Percentiles rank a stretch among this genome's conserved stretches.
These are phyloP conservation scores for Drosophila limbata DNA, from an alignment of 2,888 invertebrate genomes.

Conservation along the genomic window DNA sequence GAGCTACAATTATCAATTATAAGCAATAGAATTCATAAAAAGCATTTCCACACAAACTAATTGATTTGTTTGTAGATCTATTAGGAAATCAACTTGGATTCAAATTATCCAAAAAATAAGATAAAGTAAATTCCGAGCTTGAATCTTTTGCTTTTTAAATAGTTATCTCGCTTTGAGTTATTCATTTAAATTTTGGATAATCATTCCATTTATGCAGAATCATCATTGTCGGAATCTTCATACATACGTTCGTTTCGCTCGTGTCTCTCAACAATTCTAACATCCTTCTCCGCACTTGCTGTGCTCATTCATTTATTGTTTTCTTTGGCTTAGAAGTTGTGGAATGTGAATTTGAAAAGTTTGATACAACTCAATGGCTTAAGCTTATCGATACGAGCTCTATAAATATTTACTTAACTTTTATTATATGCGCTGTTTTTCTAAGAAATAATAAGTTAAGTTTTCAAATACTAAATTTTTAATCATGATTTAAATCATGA, in stretches of 20 bases:
- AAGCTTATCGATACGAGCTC: slow-evolving; percentile 14
- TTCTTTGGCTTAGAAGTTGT: slow-evolving; percentile 12
- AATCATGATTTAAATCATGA: not conserved
- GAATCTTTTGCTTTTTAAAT: not conserved
- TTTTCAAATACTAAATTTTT: not conserved
- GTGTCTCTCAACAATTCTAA: slow-evolving; percentile 43
- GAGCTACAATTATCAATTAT: not conserved
- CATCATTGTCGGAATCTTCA: slow-evolving; percentile 74
- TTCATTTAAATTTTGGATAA: slow-evolving; percentile 60
- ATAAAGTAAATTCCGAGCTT: slow-evolving; percentile 14
- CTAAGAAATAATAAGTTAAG: not conserved
- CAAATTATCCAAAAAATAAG: slow-evolving; percentile 1
- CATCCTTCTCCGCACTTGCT: slow-evolving; percentile 33
- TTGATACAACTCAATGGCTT: slow-evolving; percentile 18
- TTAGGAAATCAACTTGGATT: slow-evolving; percentile 10
- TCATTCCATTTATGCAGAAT: slow-evolving; percentile 66
- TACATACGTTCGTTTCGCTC: slow-evolving; percentile 52
- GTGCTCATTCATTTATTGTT: slow-evolving; percentile 15
- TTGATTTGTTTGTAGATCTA: slow-evolving; percentile 4
- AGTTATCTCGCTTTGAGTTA: slow-evolving; percentile 23
- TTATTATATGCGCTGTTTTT: slow-evolving; percentile 2
- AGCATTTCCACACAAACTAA: not conserved
- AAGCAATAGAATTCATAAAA: not conserved
- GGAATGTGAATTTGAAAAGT: slow-evolving; percentile 27
- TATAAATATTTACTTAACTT: slow-evolving; percentile 27